Conservation (phyloP, 2,888 invertebrate genomes). For the Drosophila gaucha region DNA sequence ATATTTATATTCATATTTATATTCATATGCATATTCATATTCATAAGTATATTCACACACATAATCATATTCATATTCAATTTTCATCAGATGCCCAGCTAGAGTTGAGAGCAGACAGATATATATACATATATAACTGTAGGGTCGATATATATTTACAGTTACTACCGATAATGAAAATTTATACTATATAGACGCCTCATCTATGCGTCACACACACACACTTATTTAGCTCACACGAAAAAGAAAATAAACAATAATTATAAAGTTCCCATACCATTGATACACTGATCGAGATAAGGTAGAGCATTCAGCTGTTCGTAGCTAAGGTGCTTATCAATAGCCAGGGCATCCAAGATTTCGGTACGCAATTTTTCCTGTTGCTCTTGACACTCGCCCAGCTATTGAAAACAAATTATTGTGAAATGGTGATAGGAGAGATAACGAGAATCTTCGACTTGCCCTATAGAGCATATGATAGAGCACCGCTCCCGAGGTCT, state of each 20-base stretch:
- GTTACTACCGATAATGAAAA: too few species aligned
- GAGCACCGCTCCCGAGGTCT: slow-evolving; percentile 76
- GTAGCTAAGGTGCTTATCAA: slow-evolving; percentile 59
- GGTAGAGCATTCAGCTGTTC: slow-evolving; percentile 73
- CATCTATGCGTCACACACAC: neutral
- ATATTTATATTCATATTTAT: too few species aligned
- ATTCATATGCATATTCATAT: too few species aligned
- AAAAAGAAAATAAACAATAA: neutral
- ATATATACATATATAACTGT: too few species aligned
- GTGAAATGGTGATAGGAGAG: neutral
- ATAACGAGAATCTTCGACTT: neutral
- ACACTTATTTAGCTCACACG: too few species aligned
- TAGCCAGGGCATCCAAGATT: slow-evolving; percentile 49
- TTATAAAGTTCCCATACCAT: slow-evolving; percentile 58
- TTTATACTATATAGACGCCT: too few species aligned
- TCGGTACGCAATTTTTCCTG: slow-evolving; percentile 79
- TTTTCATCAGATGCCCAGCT: too few species aligned
- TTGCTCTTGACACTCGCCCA: slow-evolving; percentile 64
- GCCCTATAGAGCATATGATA: slow-evolving; percentile 70
- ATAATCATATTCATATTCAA: too few species aligned
- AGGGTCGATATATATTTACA: too few species aligned
- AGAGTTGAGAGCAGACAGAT: too few species aligned
- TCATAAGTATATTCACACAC: too few species aligned
- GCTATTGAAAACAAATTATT: slow-evolving; percentile 40
- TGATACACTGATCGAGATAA: slow-evolving; percentile 82